Percentiles rank a stretch among this genome's conserved stretches.
These are phyloP conservation scores for Acanthiza pusilla DNA, from an alignment of 2,797 vertebrate species.

Conservation along the genomic window DNA sequence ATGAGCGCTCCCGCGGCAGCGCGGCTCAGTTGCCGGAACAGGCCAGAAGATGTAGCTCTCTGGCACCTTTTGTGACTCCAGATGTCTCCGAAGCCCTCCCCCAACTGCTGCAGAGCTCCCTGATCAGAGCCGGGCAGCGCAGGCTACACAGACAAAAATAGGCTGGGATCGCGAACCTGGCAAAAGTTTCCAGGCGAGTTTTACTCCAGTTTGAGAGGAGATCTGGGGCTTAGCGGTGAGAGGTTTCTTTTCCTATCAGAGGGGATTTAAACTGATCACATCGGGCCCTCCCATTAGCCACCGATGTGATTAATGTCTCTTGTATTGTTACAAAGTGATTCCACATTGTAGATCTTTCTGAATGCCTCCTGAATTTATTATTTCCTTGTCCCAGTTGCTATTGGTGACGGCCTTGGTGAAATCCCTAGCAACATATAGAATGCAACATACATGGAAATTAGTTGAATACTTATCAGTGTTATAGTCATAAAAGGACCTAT, in stretches of 20 bases:
- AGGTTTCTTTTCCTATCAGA: background rate
- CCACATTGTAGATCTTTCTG: slow-evolving; percentile 23
- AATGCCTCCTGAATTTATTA: slow-evolving; percentile 60
- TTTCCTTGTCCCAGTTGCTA: slow-evolving; percentile 59
- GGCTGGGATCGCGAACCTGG: background rate
- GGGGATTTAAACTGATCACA: slow-evolving; percentile 10
- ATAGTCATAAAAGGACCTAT: slow-evolving; percentile 60
- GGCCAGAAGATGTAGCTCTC: slow-evolving; percentile 55
- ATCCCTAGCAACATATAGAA: slow-evolving; percentile 58
- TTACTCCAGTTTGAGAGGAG: background rate
- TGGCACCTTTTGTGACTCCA: slow-evolving; percentile 28
- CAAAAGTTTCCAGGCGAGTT: slow-evolving; percentile 9
- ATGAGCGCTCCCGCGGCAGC: background rate
- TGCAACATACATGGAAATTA: slow-evolving; percentile 65
- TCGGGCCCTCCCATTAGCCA: background rate
- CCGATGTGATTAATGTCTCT: background rate
- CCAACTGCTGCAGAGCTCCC: background rate
- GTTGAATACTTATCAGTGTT: slow-evolving; percentile 55
- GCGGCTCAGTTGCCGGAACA: background rate
- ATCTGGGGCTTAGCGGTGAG: background rate
- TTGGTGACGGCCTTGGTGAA: slow-evolving; percentile 63
- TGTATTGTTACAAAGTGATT: slow-evolving; percentile 38
- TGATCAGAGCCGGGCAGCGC: background rate
- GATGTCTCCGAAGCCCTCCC: background rate
- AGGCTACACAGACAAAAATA: background rate